Percentiles rank a stretch among this genome's conserved stretches.
Evolutionary conservation across 2,888 invertebrate genomes (phyloP).

Genomic region (Drosophila longiperda): DNA sequence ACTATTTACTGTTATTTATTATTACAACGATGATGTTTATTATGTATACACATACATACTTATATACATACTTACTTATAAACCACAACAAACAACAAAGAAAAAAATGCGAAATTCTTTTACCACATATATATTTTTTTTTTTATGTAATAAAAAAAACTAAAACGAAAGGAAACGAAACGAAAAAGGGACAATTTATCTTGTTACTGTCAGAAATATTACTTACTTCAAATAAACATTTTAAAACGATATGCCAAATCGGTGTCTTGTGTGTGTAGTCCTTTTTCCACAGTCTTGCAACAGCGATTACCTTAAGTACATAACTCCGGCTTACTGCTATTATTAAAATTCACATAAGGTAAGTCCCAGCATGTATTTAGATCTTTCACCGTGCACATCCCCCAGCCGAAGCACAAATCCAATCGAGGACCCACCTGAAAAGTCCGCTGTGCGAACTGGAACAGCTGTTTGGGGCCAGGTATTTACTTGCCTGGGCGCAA

Average conservation of each 20-base stretch:
- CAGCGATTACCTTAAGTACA: conserved; percentile 21
- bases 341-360: conserved; percentile 28
- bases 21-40: conserved; percentile 42
- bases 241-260: conserved; percentile 57
- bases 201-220: conserved; percentile 80
- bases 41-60: conserved; percentile 47
- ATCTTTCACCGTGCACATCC: background rate
- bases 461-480: conserved; percentile 51
- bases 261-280: conserved; percentile 18
- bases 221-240: conserved; percentile 81
- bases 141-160: conserved; percentile 33
- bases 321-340: background rate
- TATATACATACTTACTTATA: conserved; percentile 36
- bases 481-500: conserved; percentile 34
- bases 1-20: conserved; percentile 61
- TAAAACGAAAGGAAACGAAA: conserved; percentile 6
- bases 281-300: conserved; percentile 1
- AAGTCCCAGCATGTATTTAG: conserved; percentile 3
- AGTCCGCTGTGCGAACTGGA: conserved; percentile 37
- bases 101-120: conserved; percentile 49
- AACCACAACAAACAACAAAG: conserved; percentile 27
- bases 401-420: background rate
- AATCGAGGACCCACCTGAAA: background rate
- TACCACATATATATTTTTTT: conserved; percentile 34
- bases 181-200: conserved; percentile 65